phyloP scores from a whole-genome alignment of 2,797 vertebrate species.

The Muscicapa striata region DNA sequence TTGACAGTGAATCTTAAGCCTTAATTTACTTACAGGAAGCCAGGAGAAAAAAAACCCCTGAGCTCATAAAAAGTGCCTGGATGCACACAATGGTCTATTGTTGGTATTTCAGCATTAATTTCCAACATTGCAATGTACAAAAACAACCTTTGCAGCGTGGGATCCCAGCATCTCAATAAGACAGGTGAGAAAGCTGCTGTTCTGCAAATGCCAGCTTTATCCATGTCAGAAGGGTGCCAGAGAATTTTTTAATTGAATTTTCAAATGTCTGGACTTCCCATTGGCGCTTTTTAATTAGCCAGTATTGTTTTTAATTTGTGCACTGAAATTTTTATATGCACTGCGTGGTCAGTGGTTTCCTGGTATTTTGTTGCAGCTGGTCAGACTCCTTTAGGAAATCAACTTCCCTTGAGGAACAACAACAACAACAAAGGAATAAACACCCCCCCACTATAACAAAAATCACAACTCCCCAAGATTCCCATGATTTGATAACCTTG shows the following conservation, averaged over 20 bases:
- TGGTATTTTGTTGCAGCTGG: slow-evolving; percentile 73
- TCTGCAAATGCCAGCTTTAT: slow-evolving; percentile 57
- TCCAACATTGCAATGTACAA: not conserved
- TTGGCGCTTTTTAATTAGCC: slow-evolving; percentile 57
- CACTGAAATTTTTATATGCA: slow-evolving; percentile 47
- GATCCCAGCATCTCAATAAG: not conserved
- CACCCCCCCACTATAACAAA: not conserved
- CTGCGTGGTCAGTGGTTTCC: slow-evolving; percentile 66
- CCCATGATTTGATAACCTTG: slow-evolving; percentile 54
- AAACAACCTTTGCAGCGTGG: slow-evolving; percentile 48
- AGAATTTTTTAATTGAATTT: slow-evolving; percentile 57
- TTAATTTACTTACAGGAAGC: slow-evolving; percentile 18
- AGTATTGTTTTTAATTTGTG: slow-evolving; percentile 61
- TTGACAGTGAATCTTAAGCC: slow-evolving; percentile 18
- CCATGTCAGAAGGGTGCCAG: slow-evolving; percentile 58
- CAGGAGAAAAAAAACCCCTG: not conserved
- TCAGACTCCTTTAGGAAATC: slow-evolving; percentile 61
- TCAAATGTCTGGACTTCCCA: slow-evolving; percentile 57
- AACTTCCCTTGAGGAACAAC: slow-evolving; percentile 56
- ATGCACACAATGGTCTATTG: slow-evolving; percentile 54
- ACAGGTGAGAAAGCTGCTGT: slow-evolving; percentile 67
- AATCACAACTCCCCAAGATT: slow-evolving; percentile 28
- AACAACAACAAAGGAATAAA: slow-evolving; percentile 20
- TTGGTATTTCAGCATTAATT: slow-evolving; percentile 46
- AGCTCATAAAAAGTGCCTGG: slow-evolving; percentile 28